Evolutionary conservation across 1,140 invertebrate genomes (phyloP).

Genomic region (honey bee (Apis mellifera)): DNA sequence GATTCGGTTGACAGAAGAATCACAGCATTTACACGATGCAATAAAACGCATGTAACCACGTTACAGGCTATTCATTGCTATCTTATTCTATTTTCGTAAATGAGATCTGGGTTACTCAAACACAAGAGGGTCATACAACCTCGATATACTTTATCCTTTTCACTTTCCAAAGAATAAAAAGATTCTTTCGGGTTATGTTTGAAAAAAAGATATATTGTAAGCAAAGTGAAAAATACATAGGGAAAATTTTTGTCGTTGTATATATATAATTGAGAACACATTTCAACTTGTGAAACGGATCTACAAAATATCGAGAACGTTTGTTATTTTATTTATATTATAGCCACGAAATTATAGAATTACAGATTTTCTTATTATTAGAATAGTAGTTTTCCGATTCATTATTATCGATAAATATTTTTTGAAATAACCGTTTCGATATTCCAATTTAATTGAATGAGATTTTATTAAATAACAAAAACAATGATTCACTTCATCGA

Average conservation of each 20-base stretch:
- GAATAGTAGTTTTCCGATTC: slow-evolving; percentile 54
- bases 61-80: slow-evolving; percentile 57
- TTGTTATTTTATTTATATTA: not conserved
- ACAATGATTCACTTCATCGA: not conserved
- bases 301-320: not conserved
- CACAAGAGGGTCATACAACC: slow-evolving; percentile 50
- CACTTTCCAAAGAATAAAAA: not conserved
- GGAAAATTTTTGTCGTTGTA: not conserved
- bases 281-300: not conserved
- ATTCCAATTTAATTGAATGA: slow-evolving; percentile 57
- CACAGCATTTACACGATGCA: slow-evolving; percentile 56
- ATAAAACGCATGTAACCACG: slow-evolving; percentile 55
- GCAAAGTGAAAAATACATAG: not conserved
- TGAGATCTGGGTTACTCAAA: slow-evolving; percentile 76
- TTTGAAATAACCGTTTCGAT: slow-evolving; percentile 46
- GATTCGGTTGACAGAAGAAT: not conserved
- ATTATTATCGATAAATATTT: slow-evolving; percentile 38
- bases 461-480: slow-evolving; percentile 21
- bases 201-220: not conserved
- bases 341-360: slow-evolving; percentile 1
- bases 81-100: slow-evolving; percentile 75
- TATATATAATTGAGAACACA: not conserved
- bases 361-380: slow-evolving; percentile 22
- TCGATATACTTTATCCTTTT: slow-evolving; percentile 7
- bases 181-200: not conserved